Percentiles rank a stretch among this genome's conserved stretches.
Evolutionary conservation across 2,113 vertebrate genomes (phyloP).

Genomic region (Oriolus oriolus): DNA sequence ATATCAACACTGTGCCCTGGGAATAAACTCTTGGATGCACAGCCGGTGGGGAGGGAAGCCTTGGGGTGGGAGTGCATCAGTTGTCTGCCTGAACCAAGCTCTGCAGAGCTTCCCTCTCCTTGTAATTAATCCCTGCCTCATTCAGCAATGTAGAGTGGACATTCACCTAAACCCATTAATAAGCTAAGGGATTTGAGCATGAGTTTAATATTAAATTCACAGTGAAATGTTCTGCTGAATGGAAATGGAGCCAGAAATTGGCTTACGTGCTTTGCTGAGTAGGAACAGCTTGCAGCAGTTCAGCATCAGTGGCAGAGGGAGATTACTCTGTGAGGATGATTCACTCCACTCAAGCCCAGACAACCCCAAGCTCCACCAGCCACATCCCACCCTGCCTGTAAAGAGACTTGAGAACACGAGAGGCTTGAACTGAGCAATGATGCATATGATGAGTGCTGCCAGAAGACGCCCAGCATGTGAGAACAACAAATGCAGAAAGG

Average conservation of each 20-base stretch:
- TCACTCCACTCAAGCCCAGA: constrained; percentile 17
- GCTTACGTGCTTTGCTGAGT: constrained; percentile 25
- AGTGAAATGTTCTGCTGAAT: background rate
- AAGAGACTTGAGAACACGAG: background rate
- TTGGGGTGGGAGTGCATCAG: background rate
- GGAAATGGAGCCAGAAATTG: constrained; percentile 1
- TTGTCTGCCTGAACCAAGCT: background rate
- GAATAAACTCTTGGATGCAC: background rate
- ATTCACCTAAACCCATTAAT: background rate
- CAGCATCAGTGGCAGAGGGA: background rate
- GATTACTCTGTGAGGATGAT: background rate
- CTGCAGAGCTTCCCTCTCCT: background rate
- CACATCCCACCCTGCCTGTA: background rate
- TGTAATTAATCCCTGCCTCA: background rate
- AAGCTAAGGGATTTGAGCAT: background rate
- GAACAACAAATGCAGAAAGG: background rate
- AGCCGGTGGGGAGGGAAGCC: background rate
- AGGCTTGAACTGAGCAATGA: background rate
- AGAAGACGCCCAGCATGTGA: background rate
- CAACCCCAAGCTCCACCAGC: background rate
- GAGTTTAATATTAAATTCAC: constrained; percentile 12
- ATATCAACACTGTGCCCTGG: background rate
- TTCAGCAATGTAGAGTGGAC: background rate
- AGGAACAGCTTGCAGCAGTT: background rate
- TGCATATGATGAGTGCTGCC: background rate